A percentile compares a stretch with the other conserved stretches of the same genome.
Conservation (phyloP, 2,888 invertebrate species). For the Lysandra bellargus region DNA sequence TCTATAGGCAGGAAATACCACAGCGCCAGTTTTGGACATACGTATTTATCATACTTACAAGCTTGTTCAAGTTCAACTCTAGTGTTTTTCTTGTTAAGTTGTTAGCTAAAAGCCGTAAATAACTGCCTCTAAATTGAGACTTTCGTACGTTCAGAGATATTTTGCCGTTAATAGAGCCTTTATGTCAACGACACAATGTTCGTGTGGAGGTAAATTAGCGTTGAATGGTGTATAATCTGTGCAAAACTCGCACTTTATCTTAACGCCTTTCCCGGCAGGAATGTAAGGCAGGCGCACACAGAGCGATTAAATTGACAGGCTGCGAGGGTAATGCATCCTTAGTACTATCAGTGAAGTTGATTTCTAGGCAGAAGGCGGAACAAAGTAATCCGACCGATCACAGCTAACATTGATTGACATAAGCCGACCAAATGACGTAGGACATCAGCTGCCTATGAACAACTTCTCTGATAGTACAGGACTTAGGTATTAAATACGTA, state of each 20-base stretch:
- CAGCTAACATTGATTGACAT: too few species aligned
- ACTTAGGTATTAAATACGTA: too few species aligned
- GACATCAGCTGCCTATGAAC: too few species aligned
- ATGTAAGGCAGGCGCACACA: slow-evolving; percentile 14
- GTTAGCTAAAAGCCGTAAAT: too few species aligned
- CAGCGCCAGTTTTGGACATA: neutral
- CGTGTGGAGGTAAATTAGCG: neutral
- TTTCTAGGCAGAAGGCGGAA: too few species aligned
- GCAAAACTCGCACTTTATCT: slow-evolving; percentile 4
- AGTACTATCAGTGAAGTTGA: too few species aligned
- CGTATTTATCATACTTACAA: neutral
- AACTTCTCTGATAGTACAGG: too few species aligned
- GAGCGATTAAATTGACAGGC: neutral
- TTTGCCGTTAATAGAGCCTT: neutral
- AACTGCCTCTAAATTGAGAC: neutral
- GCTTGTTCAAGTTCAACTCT: neutral
- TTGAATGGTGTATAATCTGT: neutral
- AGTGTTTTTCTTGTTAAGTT: neutral
- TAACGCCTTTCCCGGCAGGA: slow-evolving; percentile 12
- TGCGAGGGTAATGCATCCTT: too few species aligned
- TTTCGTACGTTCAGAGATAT: neutral
- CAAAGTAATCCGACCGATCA: too few species aligned
- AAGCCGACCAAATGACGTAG: too few species aligned
- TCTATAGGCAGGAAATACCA: neutral
- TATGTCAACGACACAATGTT: neutral